Evolutionary conservation across 2,888 invertebrate species (phyloP).

Genomic region (Leptopterna dolabrata): DNA sequence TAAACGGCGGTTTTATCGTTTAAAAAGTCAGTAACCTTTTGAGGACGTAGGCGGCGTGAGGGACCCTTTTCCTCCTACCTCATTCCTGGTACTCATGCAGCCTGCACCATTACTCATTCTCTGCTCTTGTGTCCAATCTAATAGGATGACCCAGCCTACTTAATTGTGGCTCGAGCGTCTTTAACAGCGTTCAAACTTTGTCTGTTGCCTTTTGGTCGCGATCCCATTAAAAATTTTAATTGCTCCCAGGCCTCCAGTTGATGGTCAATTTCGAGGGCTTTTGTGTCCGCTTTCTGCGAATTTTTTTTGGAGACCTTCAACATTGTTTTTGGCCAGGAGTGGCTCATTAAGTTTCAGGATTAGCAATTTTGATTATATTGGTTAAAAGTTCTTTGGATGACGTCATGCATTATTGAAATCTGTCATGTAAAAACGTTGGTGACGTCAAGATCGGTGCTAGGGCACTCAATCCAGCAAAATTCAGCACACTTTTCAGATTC

Average conservation of each 20-base stretch:
- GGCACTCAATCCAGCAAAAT: no score
- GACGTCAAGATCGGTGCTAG: no score
- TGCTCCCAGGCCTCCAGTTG: neutral
- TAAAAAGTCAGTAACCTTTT: conserved; percentile 7
- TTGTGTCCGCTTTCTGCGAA: neutral
- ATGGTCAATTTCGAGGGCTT: neutral
- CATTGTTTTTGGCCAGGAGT: neutral
- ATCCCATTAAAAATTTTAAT: conserved; percentile 7
- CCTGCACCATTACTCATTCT: conserved; percentile 2
- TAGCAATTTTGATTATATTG: no score
- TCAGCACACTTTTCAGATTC: no score
- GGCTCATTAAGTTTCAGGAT: no score
- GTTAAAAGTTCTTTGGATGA: no score
- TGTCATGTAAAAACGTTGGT: no score
- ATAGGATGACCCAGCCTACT: conserved; percentile 29
- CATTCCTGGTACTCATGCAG: neutral
- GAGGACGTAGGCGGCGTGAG: neutral
- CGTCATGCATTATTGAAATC: no score
- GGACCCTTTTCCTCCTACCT: neutral
- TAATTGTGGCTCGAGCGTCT: conserved; percentile 4
- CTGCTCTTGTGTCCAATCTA: conserved; percentile 12
- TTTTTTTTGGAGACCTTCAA: neutral
- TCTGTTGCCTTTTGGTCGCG: conserved; percentile 1
- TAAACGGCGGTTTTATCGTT: neutral
- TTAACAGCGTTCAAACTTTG: conserved; percentile 17